phyloP scores from a whole-genome alignment of 2,888 invertebrate species.

The Cephus spinipes region DNA sequence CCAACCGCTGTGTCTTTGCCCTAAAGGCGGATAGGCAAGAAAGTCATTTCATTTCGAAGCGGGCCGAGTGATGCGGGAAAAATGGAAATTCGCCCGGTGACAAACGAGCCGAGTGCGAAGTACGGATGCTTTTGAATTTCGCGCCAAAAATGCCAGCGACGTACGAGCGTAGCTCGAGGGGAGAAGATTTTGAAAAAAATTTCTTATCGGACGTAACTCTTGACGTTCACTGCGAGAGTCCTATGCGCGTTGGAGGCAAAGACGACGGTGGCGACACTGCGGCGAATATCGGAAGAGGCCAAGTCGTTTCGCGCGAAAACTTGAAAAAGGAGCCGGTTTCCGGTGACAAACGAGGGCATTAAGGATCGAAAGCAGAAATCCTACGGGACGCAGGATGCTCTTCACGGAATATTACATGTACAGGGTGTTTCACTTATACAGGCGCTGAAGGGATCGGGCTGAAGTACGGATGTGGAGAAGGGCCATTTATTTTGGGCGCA shows the following conservation, averaged over 20 bases:
- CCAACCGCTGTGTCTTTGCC: neutral
- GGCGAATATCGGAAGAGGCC: neutral
- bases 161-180: neutral
- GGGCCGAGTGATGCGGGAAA: slow-evolving; percentile 16
- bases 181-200: neutral
- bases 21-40: neutral
- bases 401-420: slow-evolving; percentile 3
- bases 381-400: neutral
- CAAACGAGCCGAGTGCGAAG: slow-evolving; percentile 9
- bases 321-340: neutral
- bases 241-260: neutral
- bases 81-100: slow-evolving; percentile 31
- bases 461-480: slow-evolving; percentile 19
- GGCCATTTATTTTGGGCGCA: slow-evolving; percentile 38
- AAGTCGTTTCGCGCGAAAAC: neutral
- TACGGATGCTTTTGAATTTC: neutral
- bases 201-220: neutral
- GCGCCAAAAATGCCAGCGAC: neutral
- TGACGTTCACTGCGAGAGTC: neutral
- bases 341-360: slow-evolving; percentile 7
- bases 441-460: neutral
- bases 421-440: neutral
- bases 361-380: slow-evolving; percentile 5
- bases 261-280: neutral
- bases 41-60: slow-evolving; percentile 7